Evolutionary conservation across 2,888 invertebrate species (phyloP).

Genomic region (Cephus pulcher): DNA sequence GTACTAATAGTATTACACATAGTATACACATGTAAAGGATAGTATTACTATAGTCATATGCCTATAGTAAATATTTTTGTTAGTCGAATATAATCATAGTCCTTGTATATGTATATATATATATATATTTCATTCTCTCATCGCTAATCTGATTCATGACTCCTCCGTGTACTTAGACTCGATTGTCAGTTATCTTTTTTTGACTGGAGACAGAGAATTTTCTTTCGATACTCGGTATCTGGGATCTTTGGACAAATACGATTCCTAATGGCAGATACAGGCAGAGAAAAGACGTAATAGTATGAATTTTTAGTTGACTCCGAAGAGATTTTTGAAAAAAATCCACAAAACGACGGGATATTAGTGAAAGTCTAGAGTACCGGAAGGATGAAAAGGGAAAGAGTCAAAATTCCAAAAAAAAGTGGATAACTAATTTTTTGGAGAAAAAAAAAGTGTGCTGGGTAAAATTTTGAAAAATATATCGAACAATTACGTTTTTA

Average conservation of each 20-base stretch:
- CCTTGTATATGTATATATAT: not conserved
- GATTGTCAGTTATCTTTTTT: not conserved
- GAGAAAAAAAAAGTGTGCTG: accelerated
- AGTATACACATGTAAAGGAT: not conserved
- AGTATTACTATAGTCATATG: not conserved
- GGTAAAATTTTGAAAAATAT: no score
- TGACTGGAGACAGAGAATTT: not conserved
- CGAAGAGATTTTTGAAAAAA: not conserved
- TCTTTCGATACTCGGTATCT: not conserved
- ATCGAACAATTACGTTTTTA: no score
- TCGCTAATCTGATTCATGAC: not conserved
- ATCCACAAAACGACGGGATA: not conserved
- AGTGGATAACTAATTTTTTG: not conserved
- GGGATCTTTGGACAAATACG: not conserved
- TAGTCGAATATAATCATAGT: not conserved
- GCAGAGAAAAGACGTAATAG: not conserved
- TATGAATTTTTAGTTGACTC: not conserved
- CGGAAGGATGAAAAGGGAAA: not conserved
- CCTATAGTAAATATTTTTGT: not conserved
- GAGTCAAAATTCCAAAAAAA: not conserved
- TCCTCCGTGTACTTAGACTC: not conserved
- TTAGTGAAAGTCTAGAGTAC: not conserved
- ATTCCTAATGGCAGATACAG: not conserved
- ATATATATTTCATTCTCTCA: not conserved
- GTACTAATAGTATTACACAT: not conserved